Evolutionary conservation across 2,797 vertebrate genomes (phyloP).

Genomic region (Rhynchonycteris naso): DNA sequence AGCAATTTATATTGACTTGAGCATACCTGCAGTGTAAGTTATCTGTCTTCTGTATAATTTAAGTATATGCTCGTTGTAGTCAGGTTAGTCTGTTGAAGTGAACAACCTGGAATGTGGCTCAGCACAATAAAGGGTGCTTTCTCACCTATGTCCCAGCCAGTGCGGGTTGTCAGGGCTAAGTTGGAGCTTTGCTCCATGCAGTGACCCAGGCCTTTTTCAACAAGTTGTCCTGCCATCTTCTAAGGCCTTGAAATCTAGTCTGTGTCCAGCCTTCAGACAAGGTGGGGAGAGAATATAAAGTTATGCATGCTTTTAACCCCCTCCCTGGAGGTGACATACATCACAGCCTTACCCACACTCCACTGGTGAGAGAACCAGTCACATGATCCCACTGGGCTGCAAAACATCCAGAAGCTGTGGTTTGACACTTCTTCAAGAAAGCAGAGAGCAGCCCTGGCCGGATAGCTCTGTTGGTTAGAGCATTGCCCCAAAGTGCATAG

Average conservation of each 20-base stretch:
- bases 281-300: neutral
- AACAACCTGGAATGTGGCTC: neutral
- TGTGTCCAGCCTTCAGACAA: neutral
- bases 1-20: neutral
- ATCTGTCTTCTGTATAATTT: constrained; percentile 33
- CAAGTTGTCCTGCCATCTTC: neutral
- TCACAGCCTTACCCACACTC: neutral
- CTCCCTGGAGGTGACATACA: neutral
- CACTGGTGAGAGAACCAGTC: neutral
- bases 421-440: neutral
- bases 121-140: neutral
- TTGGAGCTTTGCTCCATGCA: neutral
- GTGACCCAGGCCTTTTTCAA: neutral
- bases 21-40: neutral
- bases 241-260: neutral
- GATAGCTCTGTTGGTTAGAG: too few relatives aligned
- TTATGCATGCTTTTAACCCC: neutral
- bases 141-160: neutral
- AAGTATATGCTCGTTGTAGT: neutral
- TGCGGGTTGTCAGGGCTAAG: neutral
- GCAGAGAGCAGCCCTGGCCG: too few relatives aligned
- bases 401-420: neutral
- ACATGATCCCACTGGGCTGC: neutral
- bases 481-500: too few relatives aligned
- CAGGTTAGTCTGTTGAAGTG: neutral